Evolutionary conservation across 1,140 invertebrate genomes (phyloP).

Genomic region (Bombus pascuorum): DNA sequence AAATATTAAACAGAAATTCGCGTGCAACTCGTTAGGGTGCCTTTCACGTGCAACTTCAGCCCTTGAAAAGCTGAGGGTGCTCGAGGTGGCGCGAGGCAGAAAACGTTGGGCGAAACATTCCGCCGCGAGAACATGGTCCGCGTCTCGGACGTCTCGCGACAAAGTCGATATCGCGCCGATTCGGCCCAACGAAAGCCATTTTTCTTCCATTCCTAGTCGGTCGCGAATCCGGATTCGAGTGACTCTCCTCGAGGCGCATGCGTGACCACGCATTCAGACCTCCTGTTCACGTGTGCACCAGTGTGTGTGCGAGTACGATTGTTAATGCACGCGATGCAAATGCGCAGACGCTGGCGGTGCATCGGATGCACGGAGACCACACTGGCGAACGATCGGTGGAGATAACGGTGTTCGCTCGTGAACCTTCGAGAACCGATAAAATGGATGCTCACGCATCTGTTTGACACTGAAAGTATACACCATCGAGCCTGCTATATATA

Average conservation of each 20-base stretch:
- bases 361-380: conserved; percentile 30
- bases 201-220: conserved; percentile 55
- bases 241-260: conserved; percentile 51
- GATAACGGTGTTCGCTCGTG: conserved; percentile 24
- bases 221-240: conserved; percentile 59
- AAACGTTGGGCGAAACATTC: conserved; percentile 5
- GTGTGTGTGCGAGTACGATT: conserved; percentile 30
- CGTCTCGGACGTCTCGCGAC: not conserved
- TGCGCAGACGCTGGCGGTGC: conserved; percentile 32
- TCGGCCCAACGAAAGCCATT: conserved; percentile 58
- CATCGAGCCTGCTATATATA: too few species aligned
- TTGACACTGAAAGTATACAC: not conserved
- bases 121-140: not conserved
- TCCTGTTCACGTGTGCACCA: conserved; percentile 6
- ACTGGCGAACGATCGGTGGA: conserved; percentile 16
- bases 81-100: not conserved
- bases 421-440: not conserved
- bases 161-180: conserved; percentile 31
- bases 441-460: not conserved
- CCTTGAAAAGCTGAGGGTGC: not conserved
- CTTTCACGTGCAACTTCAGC: not conserved
- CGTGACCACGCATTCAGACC: conserved; percentile 46
- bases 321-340: conserved; percentile 19
- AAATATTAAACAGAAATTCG: conserved; percentile 2
- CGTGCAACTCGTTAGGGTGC: not conserved